These are phyloP conservation scores for Drosophila kuntzei DNA, from an alignment of 2,888 invertebrate species.

Conservation along the genomic window DNA sequence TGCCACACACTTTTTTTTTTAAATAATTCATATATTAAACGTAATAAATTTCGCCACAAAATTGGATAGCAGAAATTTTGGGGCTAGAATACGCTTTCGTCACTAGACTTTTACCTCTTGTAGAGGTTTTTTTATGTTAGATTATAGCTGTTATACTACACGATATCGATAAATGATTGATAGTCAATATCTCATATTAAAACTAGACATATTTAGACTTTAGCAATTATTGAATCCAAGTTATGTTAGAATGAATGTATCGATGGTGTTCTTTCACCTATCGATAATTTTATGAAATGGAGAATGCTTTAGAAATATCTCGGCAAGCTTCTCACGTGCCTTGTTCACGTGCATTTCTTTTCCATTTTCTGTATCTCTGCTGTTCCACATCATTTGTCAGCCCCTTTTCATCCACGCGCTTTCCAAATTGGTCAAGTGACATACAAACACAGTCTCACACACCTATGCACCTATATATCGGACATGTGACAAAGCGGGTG, in stretches of 20 bases:
- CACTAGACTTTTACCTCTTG: too few species aligned
- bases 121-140: too few species aligned
- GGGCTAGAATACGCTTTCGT: too few species aligned
- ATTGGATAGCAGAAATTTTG: too few species aligned
- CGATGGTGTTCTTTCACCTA: too few species aligned
- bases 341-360: constrained; percentile 27
- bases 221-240: not conserved
- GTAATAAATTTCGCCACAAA: too few species aligned
- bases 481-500: constrained; percentile 40
- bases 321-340: constrained; percentile 26
- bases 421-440: constrained; percentile 57
- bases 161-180: not conserved
- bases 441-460: constrained; percentile 29
- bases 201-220: not conserved
- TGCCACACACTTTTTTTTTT: too few species aligned
- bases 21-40: too few species aligned
- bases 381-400: constrained; percentile 7
- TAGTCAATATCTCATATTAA: not conserved
- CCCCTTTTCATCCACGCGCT: constrained; percentile 38
- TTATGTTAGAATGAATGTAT: not conserved
- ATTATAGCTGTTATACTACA: too few species aligned
- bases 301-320: not conserved
- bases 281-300: not conserved
- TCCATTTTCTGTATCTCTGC: not conserved
- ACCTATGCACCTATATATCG: constrained; percentile 5